Evolutionary conservation across 2,113 vertebrate species (phyloP).

Genomic region (Aphelocoma coerulescens): DNA sequence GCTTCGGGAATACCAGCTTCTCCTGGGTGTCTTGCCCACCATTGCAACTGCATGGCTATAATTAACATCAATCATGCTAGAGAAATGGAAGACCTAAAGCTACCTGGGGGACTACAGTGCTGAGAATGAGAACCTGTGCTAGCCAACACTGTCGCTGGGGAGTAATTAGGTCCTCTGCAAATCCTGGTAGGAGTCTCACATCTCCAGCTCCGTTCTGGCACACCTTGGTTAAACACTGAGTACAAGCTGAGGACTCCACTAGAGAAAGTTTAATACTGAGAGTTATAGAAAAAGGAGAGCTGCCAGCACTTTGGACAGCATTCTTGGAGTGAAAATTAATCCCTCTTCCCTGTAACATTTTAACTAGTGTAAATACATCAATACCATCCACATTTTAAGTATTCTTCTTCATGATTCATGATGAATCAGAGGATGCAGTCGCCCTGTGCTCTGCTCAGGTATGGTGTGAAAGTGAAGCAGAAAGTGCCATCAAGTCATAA

Average conservation of each 20-base stretch:
- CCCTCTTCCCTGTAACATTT: not conserved
- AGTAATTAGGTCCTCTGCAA: not conserved
- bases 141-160: not conserved
- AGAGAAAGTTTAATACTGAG: not conserved
- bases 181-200: not conserved
- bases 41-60: not conserved
- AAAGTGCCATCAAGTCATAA: not conserved
- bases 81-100: slow-evolving; percentile 4
- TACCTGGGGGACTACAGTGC: not conserved
- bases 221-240: not conserved
- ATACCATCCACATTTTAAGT: not conserved
- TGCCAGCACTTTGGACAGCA: not conserved
- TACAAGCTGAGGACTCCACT: not conserved
- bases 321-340: not conserved
- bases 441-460: not conserved
- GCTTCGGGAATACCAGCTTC: not conserved
- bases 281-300: not conserved
- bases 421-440: not conserved
- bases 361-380: not conserved
- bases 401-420: not conserved
- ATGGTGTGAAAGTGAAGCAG: not conserved
- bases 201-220: not conserved
- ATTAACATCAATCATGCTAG: not conserved
- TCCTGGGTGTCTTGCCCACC: not conserved
- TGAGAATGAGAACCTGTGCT: not conserved